Conservation (phyloP, 2,113 vertebrate species). For the Oreochromis spilurus region DNA sequence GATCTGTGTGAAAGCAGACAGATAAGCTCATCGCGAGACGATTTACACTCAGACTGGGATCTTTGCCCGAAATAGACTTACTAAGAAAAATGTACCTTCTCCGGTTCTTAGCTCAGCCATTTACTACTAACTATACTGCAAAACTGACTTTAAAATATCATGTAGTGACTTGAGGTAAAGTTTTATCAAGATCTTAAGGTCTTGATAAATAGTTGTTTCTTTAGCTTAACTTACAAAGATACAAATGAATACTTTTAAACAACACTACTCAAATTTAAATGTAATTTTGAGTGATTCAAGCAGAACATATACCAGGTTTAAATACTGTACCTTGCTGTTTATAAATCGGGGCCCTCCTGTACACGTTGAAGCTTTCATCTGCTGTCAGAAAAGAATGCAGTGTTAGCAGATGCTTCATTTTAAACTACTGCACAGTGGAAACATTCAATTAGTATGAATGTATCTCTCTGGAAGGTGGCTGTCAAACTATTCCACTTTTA, state of each 20-base stretch:
- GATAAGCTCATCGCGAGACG: slow-evolving; percentile 3
- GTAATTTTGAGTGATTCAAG: not conserved
- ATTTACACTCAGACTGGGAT: not conserved
- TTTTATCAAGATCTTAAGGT: not conserved
- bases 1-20: slow-evolving; percentile 64
- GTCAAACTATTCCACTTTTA: not conserved
- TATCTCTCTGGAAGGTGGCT: not conserved
- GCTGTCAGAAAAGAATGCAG: slow-evolving; percentile 67
- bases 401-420: not conserved
- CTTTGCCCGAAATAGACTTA: not conserved
- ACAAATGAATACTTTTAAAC: not conserved
- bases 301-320: not conserved
- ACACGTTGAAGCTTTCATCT: slow-evolving; percentile 95
- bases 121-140: not conserved
- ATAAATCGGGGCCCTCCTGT: slow-evolving; percentile 95
- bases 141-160: not conserved
- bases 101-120: not conserved
- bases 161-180: not conserved
- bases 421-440: not conserved
- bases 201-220: not conserved
- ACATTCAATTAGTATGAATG: not conserved
- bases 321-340: slow-evolving; percentile 86
- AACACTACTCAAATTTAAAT: not conserved
- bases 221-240: not conserved
- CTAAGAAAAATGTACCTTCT: not conserved